Percentiles rank a stretch among this genome's conserved stretches.
phyloP scores from a whole-genome alignment of 2,888 invertebrate genomes.

The Xiphydria camelus region DNA sequence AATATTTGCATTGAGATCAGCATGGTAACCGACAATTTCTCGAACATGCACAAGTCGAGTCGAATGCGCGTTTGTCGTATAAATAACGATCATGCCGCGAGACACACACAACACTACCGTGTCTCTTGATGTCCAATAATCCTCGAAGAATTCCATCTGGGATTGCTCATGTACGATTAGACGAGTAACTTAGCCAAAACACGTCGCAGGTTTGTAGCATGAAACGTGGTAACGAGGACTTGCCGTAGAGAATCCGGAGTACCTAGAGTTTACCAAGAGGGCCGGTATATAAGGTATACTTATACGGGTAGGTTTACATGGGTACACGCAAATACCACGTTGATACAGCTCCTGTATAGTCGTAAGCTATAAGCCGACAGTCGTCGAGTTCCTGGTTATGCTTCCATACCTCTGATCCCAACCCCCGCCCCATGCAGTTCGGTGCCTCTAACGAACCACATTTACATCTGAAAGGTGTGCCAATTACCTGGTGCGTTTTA shows the following conservation, averaged over 20 bases:
- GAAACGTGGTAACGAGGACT: not conserved
- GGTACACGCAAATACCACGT: too few relatives aligned
- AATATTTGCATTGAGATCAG: too few relatives aligned
- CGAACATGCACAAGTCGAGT: conserved; percentile 8
- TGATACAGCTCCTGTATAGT: too few relatives aligned
- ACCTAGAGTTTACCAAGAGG: too few relatives aligned
- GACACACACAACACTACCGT: conserved; percentile 11
- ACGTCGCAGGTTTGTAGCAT: too few relatives aligned
- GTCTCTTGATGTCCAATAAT: conserved; percentile 25
- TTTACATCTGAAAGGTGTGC: conserved; percentile 53
- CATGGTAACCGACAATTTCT: conserved; percentile 11
- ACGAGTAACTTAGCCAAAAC: conserved; percentile 1
- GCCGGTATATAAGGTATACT: too few relatives aligned
- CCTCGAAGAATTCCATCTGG: conserved; percentile 24
- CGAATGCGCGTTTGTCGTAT: conserved; percentile 13
- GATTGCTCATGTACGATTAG: conserved; percentile 9
- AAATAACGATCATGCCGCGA: conserved; percentile 25
- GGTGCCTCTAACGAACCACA: conserved; percentile 48
- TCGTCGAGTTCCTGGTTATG: too few relatives aligned
- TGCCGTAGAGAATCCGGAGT: not conserved
- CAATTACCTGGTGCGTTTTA: conserved; percentile 49
- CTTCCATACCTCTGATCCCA: too few relatives aligned
- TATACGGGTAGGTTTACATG: too few relatives aligned
- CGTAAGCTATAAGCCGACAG: too few relatives aligned
- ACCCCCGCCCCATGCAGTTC: too few relatives aligned